A percentile compares a stretch with the other conserved stretches of the same genome.
These are phyloP conservation scores for Eristalinus sepulchralis DNA, from an alignment of 2,888 invertebrate species.

Conservation along the genomic window DNA sequence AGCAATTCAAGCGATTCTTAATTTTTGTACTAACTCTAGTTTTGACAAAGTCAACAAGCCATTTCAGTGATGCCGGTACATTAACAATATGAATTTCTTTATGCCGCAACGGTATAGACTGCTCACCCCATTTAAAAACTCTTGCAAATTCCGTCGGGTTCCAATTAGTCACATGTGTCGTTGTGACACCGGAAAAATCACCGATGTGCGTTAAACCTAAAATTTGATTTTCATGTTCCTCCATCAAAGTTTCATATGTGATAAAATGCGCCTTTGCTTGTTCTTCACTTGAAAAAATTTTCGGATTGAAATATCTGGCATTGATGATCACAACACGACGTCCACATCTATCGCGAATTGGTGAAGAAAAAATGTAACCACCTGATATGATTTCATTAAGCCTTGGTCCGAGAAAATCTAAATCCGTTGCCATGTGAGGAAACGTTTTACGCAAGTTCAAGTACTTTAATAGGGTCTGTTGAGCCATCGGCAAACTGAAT, in stretches of 20 bases:
- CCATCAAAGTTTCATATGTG: slow-evolving; percentile 88
- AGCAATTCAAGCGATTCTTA: slow-evolving; percentile 85
- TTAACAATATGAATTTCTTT: slow-evolving; percentile 89
- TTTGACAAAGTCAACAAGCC: slow-evolving; percentile 88
- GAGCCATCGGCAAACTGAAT: slow-evolving; percentile 89
- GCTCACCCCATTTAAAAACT: slow-evolving; percentile 89
- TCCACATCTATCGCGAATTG: slow-evolving; percentile 87
- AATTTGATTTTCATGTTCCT: slow-evolving; percentile 89
- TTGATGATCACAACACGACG: slow-evolving; percentile 86
- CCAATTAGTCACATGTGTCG: slow-evolving; percentile 87
- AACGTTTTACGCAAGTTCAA: slow-evolving; percentile 87
- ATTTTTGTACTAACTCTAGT: slow-evolving; percentile 88
- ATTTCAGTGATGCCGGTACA: slow-evolving; percentile 87
- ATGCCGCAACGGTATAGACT: slow-evolving; percentile 90
- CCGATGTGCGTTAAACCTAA: slow-evolving; percentile 88
- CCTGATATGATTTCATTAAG: slow-evolving; percentile 85
- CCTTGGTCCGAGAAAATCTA: slow-evolving; percentile 85
- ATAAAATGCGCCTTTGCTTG: slow-evolving; percentile 87
- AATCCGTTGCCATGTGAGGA: slow-evolving; percentile 84
- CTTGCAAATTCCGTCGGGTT: slow-evolving; percentile 87
- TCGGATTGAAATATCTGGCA: slow-evolving; percentile 86
- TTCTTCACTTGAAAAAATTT: slow-evolving; percentile 85
- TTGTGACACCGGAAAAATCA: slow-evolving; percentile 84
- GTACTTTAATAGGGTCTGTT: slow-evolving; percentile 89
- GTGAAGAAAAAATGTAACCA: slow-evolving; percentile 89